Evolutionary conservation across 2,113 vertebrate genomes (phyloP).

Genomic region (Regulus satrapa): DNA sequence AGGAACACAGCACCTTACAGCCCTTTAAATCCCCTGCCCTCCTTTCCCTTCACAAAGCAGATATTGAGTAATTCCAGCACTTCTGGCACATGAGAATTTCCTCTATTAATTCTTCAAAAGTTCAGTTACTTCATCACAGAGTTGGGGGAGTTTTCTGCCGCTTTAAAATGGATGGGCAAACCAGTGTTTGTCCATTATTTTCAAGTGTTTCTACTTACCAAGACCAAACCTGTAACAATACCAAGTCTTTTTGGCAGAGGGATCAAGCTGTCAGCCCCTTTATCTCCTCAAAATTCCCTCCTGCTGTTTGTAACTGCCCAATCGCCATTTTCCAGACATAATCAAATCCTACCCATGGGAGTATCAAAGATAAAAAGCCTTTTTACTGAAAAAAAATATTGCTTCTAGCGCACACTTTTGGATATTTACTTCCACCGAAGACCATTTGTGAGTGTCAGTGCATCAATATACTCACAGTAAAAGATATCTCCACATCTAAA

Average conservation of each 20-base stretch:
- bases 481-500: background rate
- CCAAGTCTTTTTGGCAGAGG: background rate
- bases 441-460: background rate
- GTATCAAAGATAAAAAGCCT: background rate
- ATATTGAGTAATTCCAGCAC: background rate
- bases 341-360: background rate
- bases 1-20: background rate
- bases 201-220: background rate
- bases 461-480: background rate
- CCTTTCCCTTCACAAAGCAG: background rate
- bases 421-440: background rate
- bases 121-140: background rate
- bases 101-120: background rate
- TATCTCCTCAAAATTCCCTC: background rate
- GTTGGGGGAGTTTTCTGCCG: background rate
- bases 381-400: background rate
- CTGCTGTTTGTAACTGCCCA: background rate
- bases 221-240: background rate
- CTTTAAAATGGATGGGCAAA: background rate
- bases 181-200: background rate
- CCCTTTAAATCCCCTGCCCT: background rate
- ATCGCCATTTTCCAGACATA: background rate
- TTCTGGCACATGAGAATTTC: background rate
- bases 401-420: background rate
- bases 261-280: background rate